phyloP scores from a whole-genome alignment of 2,113 vertebrate species.

The Brachypodius melanocephalos region DNA sequence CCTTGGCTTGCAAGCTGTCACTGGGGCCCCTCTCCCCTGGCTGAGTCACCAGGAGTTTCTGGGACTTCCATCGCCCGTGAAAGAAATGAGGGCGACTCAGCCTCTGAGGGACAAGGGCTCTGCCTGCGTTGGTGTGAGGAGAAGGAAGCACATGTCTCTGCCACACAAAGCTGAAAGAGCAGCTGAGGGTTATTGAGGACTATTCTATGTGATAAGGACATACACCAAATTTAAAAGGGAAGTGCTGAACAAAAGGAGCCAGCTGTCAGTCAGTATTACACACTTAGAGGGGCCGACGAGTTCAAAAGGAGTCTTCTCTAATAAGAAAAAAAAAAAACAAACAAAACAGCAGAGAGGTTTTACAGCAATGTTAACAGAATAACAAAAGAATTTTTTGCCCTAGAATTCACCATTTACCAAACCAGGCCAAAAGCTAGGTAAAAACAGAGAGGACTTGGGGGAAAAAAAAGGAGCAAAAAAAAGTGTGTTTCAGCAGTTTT shows the following conservation, averaged over 20 bases:
- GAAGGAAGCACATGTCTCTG: not conserved
- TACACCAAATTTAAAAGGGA: constrained; percentile 48
- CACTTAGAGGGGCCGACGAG: constrained; percentile 18
- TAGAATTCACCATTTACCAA: constrained; percentile 46
- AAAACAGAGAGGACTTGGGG: not conserved
- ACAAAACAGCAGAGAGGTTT: constrained; percentile 33
- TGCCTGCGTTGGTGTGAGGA: not conserved
- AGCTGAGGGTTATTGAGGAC: not conserved
- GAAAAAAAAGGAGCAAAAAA: not conserved
- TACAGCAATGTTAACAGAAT: constrained; percentile 50
- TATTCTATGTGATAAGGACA: constrained; percentile 9
- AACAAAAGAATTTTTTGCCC: constrained; percentile 43
- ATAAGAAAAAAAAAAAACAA: constrained; percentile 54
- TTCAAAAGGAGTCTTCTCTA: constrained; percentile 59
- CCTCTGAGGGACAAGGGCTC: not conserved
- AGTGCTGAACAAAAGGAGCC: constrained; percentile 47
- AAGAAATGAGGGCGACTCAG: not conserved
- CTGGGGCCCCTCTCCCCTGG: not conserved
- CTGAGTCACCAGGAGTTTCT: not conserved
- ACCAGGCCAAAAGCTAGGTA: constrained; percentile 27
- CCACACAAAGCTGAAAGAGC: not conserved
- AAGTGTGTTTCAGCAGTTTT: not conserved
- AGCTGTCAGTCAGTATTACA: constrained; percentile 69
- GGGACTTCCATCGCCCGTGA: not conserved
- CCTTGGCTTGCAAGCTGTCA: not conserved